Base-by-base conservation (phyloP, 1,140 invertebrate species). In the Wiebesia pumilae region DNA sequence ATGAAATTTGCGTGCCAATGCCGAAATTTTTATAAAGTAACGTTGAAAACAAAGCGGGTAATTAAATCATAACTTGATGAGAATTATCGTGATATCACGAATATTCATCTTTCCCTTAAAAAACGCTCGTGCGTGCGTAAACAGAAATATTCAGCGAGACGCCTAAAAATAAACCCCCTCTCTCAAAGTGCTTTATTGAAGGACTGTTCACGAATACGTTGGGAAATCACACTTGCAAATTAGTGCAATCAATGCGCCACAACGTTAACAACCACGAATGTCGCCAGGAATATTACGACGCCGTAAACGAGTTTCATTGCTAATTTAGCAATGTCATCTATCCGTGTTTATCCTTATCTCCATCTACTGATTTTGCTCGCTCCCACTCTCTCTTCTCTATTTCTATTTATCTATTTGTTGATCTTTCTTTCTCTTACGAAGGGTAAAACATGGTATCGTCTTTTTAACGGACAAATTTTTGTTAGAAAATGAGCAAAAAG, bases 261-360 rank as follows among this genome's bases (percentile, higher is more conserved):
- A 81, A 58, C 51, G 65, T 85, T 85, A 85, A 81, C 84, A 85
- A 62, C 71, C 81, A 65, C 69, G 40, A 83, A 86, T 69, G 81
- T 75, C 69, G 33, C 67, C 51, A 14, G 78, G 69, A 85, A 85
- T 81, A 80, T 86, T 85, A 85, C 77, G 84, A 85, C 27, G n/a
- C 80, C 81, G 79, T 87, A 83, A 87, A 85, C 83, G 87, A 54
- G 83, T 82, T 87, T 88, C 85, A 84, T 89, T 80, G 88, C 88
- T 88, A 89, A 89, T 90, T 90, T 89, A 89, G 83, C 88, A 87
- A 87, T 89, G 89, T 88, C 90, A 88, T 47, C 24, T 79, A 2
- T n/a, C 6, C 51, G n/a, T n/a, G 7, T 79, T n/a, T n/a, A 27
- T 27, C 35, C 33, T 35, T 51, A 21, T 33, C 73, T 47, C 19